Percentiles rank a stretch among this genome's conserved stretches.
Conservation (phyloP, 35 echinoderm and acorn worm genomes). For the Holothuria glaberrima region DNA sequence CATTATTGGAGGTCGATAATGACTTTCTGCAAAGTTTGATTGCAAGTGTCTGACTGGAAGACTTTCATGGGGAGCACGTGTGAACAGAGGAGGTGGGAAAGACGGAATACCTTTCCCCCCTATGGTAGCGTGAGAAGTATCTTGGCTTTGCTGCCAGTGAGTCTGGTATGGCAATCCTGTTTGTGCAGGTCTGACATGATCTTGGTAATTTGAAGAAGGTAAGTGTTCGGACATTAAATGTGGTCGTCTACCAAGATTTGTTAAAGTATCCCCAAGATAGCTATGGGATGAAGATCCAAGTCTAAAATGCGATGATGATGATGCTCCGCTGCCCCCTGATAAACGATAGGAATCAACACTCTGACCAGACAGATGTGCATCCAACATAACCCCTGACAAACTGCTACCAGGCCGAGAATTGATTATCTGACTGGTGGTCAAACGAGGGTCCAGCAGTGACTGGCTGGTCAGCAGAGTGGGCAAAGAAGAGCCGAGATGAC, state of each 20-base stretch:
- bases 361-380: constrained; percentile 18
- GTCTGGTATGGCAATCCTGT: constrained; percentile 10
- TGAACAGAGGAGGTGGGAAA: no score
- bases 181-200: neutral
- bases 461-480: constrained; percentile 84
- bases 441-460: constrained; percentile 53
- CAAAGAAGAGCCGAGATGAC: neutral
- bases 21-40: neutral
- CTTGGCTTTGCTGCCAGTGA: neutral
- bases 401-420: constrained; percentile 32
- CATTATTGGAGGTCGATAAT: constrained; percentile 22
- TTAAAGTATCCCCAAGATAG: constrained; percentile 18
- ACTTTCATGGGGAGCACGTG: no score
- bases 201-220: constrained; percentile 7
- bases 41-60: neutral
- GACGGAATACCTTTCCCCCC: no score
- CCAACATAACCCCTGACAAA: neutral
- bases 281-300: constrained; percentile 10
- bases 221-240: neutral
- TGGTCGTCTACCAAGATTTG: constrained; percentile 3
- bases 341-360: neutral
- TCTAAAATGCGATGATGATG: neutral
- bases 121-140: no score
- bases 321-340: neutral
- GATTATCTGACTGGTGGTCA: neutral